phyloP scores from a whole-genome alignment of 2,797 vertebrate species.

The Anabacerthia variegaticeps region DNA sequence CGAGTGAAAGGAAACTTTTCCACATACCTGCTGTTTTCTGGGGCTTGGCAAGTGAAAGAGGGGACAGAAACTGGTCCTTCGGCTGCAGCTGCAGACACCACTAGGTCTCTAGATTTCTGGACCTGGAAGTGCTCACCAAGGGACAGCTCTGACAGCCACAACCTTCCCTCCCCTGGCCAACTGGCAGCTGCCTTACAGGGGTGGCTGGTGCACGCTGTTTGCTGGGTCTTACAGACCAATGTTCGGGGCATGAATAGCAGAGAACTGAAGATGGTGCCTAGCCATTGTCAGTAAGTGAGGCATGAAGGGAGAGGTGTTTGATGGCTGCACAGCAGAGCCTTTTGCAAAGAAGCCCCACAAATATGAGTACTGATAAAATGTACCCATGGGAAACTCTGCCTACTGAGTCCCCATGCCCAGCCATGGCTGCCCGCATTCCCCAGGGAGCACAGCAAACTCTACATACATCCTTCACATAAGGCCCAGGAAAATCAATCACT shows the following conservation, averaged over 20 bases:
- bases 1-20: background rate
- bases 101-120: background rate
- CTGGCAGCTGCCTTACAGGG: background rate
- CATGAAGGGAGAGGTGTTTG: rapidly evolving
- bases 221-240: background rate
- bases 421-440: background rate
- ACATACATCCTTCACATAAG: rapidly evolving
- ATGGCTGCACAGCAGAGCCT: background rate
- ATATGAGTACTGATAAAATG: rapidly evolving
- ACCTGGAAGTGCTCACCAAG: background rate
- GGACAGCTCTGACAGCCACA: background rate
- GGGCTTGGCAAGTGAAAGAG: background rate
- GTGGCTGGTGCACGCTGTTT: background rate
- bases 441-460: rapidly evolving
- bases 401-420: rapidly evolving
- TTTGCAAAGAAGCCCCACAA: background rate
- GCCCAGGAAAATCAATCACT: background rate
- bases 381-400: background rate
- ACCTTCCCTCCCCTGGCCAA: background rate
- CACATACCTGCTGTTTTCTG: background rate
- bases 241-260: background rate
- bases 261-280: background rate
- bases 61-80: background rate
- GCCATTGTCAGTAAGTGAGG: rapidly evolving
- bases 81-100: rapidly evolving